Conservation (phyloP, 2,888 invertebrate genomes). For the Zonitis immaculata region DNA sequence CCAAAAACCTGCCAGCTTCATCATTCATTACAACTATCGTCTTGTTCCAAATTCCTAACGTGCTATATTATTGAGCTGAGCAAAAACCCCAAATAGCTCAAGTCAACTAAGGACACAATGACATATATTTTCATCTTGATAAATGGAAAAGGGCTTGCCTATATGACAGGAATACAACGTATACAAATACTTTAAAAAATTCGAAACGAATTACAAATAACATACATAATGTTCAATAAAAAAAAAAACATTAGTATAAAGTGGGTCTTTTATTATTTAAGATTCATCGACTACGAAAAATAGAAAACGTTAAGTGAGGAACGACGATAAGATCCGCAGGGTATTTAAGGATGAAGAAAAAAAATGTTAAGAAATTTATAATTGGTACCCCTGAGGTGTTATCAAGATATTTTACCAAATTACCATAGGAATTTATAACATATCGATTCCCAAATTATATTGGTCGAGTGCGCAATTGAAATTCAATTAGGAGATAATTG, state of each 20-base stretch:
- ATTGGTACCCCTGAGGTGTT: background rate
- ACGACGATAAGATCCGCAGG: too few relatives aligned
- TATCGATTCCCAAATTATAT: background rate
- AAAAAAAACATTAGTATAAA: too few relatives aligned
- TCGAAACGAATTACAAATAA: too few relatives aligned
- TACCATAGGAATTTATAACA: background rate
- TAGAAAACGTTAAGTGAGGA: too few relatives aligned
- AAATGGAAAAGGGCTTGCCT: constrained; percentile 17
- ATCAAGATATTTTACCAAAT: background rate
- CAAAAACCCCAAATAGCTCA: background rate
- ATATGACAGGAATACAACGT: too few relatives aligned
- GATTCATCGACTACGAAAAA: too few relatives aligned
- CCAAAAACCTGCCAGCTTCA: background rate
- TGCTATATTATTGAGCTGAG: background rate
- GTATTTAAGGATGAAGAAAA: background rate
- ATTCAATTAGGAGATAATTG: background rate
- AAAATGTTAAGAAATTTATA: background rate
- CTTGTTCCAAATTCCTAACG: background rate
- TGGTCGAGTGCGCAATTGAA: background rate
- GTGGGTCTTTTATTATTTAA: too few relatives aligned
- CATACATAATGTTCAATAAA: too few relatives aligned
- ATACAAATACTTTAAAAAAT: too few relatives aligned
- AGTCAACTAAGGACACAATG: constrained; percentile 17
- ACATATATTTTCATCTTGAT: constrained; percentile 20
- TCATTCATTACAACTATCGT: background rate